Conservation (phyloP, 2,888 invertebrate genomes). For the Bellardia bayeri region DNA sequence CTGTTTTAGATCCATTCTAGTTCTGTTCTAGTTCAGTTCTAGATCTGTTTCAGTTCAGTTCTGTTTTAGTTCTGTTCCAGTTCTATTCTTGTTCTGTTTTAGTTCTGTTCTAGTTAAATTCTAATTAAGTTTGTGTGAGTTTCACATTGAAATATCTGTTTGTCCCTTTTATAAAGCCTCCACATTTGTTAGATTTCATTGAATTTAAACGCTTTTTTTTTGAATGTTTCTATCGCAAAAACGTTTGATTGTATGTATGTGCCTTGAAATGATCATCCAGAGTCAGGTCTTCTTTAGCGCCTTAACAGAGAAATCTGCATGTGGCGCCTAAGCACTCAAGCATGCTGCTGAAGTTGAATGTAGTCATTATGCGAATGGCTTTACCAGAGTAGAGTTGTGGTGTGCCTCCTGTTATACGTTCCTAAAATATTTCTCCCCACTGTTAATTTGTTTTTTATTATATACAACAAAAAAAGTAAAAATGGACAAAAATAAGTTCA, state of each 20-base stretch:
- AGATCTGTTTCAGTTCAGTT: too few species aligned
- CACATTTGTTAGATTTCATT: conserved; percentile 31
- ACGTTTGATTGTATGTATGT: neutral
- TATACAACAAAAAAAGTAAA: neutral
- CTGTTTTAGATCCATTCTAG: neutral
- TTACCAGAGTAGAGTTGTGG: neutral
- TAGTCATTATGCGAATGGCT: conserved; percentile 13
- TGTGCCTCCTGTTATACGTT: conserved; percentile 24
- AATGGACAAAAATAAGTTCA: conserved; percentile 55
- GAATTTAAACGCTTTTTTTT: conserved; percentile 53
- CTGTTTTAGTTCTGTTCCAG: too few species aligned
- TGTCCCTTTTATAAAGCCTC: neutral
- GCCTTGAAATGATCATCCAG: neutral
- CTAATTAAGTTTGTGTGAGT: neutral
- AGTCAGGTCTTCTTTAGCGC: conserved; percentile 39
- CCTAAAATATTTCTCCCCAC: conserved; percentile 51
- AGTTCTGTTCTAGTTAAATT: neutral
- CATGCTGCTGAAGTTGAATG: conserved; percentile 55
- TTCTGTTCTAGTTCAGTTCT: neutral
- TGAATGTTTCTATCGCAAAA: conserved; percentile 13
- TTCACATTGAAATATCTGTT: neutral
- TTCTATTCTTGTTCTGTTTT: too few species aligned
- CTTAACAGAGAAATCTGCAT: conserved; percentile 69
- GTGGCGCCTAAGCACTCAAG: conserved; percentile 73
- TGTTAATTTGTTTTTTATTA: conserved; percentile 40